Conservation (phyloP, 1,140 invertebrate genomes). For the Glossosoma conforme region DNA sequence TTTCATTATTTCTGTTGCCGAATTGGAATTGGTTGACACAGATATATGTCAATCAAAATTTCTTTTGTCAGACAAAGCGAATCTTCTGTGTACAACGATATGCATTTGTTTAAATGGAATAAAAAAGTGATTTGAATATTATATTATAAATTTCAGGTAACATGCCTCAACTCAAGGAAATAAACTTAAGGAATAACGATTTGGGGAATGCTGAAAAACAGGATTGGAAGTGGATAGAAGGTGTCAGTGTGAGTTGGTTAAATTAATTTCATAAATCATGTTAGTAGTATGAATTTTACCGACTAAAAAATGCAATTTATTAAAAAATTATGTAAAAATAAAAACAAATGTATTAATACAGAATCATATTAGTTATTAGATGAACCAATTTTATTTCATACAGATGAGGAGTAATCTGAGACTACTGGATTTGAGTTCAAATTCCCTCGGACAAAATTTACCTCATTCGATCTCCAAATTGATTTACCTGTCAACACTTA, state of each 20-base stretch:
- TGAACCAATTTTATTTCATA: not conserved
- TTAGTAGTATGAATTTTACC: not conserved
- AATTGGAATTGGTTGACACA: not conserved
- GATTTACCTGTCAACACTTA: slow-evolving; percentile 9
- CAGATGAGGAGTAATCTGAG: slow-evolving; percentile 12
- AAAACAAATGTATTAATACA: not conserved
- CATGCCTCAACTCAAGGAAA: slow-evolving; percentile 8
- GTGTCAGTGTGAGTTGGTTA: slow-evolving; percentile 9
- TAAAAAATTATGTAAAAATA: not conserved
- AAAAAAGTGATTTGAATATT: not conserved
- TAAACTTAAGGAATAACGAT: slow-evolving; percentile 15
- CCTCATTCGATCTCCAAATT: slow-evolving; percentile 10
- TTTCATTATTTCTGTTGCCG: not conserved
- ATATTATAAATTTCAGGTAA: slow-evolving; percentile 4
- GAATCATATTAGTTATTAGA: not conserved
- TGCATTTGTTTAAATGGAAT: not conserved
- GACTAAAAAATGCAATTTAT: not conserved
- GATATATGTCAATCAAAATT: not conserved
- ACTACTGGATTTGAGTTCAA: slow-evolving; percentile 18
- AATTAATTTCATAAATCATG: not conserved
- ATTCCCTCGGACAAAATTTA: slow-evolving; percentile 1
- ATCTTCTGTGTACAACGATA: not conserved
- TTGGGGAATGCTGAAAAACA: not conserved
- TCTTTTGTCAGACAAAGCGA: no score
- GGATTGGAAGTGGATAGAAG: slow-evolving; percentile 25